These are phyloP conservation scores for Cettia cetti DNA, from an alignment of 2,113 vertebrate species.

Conservation along the genomic window DNA sequence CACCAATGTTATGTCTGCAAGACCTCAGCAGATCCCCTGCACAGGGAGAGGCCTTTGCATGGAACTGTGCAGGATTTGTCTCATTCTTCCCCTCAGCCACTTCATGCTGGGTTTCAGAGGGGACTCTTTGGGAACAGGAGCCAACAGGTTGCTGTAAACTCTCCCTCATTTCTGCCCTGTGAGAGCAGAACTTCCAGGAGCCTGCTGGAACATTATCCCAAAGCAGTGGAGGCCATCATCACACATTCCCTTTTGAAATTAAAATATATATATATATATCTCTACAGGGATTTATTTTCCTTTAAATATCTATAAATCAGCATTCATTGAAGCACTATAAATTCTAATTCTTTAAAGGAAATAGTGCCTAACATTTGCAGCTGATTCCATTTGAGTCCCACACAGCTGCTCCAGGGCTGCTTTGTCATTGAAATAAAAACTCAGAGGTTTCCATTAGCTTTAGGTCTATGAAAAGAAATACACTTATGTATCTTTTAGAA, in stretches of 20 bases:
- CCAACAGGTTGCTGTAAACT: background rate
- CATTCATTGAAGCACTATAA: slow-evolving; percentile 46
- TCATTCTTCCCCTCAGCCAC: background rate
- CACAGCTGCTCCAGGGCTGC: slow-evolving; percentile 37
- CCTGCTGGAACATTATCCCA: background rate
- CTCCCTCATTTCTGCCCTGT: background rate
- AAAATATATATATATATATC: background rate
- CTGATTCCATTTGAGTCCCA: slow-evolving; percentile 42
- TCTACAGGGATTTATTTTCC: slow-evolving; percentile 23
- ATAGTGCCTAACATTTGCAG: background rate
- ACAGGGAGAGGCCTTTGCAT: background rate
- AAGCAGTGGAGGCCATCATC: slow-evolving; percentile 6
- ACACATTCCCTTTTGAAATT: slow-evolving; percentile 29
- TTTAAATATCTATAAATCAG: slow-evolving; percentile 50
- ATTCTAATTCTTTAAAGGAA: slow-evolving; percentile 65
- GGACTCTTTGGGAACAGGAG: background rate
- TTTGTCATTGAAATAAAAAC: slow-evolving; percentile 60
- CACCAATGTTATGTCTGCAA: background rate
- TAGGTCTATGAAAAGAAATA: slow-evolving; percentile 58
- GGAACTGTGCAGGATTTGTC: background rate
- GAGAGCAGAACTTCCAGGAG: background rate
- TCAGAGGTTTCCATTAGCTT: slow-evolving; percentile 52
- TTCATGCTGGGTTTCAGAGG: background rate
- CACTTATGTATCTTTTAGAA: slow-evolving; percentile 52
- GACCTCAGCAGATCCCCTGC: background rate